A percentile compares a stretch with the other conserved stretches of the same genome.
These are phyloP conservation scores for Pipistrellus kuhlii DNA, from an alignment of 2,797 vertebrate species.

Conservation along the genomic window DNA sequence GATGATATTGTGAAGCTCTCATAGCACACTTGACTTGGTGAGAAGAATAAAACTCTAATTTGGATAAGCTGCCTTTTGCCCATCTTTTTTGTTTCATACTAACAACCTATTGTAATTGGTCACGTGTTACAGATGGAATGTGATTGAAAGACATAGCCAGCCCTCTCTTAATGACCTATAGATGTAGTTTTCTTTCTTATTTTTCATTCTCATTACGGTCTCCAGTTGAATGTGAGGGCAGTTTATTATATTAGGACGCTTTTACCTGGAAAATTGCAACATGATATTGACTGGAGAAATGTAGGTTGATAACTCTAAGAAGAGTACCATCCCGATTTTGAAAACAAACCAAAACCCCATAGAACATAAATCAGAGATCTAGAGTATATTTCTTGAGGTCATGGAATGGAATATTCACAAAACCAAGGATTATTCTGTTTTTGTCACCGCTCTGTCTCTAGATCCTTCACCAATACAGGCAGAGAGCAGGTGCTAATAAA, in stretches of 20 bases:
- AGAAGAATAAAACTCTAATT: not conserved
- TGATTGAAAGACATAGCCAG: not conserved
- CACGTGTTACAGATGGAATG: not conserved
- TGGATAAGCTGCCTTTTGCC: not conserved
- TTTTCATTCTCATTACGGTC: not conserved
- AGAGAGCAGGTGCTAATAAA: not conserved
- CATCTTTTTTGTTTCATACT: not conserved
- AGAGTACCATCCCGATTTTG: not conserved
- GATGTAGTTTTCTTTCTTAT: not conserved
- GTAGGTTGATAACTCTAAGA: not conserved
- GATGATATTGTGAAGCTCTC: not conserved
- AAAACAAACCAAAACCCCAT: not conserved
- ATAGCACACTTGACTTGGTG: not conserved
- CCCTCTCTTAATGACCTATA: not conserved
- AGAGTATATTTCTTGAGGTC: not conserved
- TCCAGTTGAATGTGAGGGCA: not conserved
- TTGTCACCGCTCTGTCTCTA: not conserved
- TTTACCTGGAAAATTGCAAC: not conserved
- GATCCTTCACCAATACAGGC: not conserved
- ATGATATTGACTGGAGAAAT: not conserved
- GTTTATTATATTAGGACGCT: not conserved
- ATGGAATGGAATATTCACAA: not conserved
- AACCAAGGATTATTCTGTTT: not conserved
- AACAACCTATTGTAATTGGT: not conserved
- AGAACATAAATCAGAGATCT: not conserved